Evolutionary conservation across 2,113 vertebrate genomes (phyloP), one percentile per base, ranked within the genome.

Genomic region (Lipotes vexillifer): DNA sequence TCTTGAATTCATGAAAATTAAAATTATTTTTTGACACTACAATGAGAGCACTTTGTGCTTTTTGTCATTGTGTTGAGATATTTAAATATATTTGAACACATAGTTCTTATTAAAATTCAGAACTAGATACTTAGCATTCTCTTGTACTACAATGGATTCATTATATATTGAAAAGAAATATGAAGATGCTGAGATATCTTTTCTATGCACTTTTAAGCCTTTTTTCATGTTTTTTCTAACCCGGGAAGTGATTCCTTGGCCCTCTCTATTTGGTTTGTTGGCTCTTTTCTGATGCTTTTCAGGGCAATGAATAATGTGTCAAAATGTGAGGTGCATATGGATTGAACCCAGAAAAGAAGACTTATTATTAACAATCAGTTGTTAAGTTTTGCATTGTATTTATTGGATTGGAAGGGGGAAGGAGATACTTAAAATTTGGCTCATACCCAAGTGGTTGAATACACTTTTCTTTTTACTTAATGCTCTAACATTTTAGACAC

Each of bases 21-120:
- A 85, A 97, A 88, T 66, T 94, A 92, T 96, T 97, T 96, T 92
- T 94, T 33, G 9, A 55, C 8, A 92, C 20, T 97, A 96, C 7
- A 71, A 20, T 71, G 31, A 96, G 63, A 55, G 25, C 33, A 5
- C 33, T 96, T 97, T 44, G 61, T 75, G 66, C 92, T 90, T 87
- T 77, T 1, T 0, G 66, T 46, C 38, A 96, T 82, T 93, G 31
- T 94, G 33, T 15, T 75, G 74, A 93, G 72, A 93, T 23, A 81
- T 96, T 98, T 97, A 90, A 97, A 31, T 0, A 0, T 68, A 31
- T 96, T 81, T 84, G 88, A 96, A 83, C 36, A 87, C 52, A 33
- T 10, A 93, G 3, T 21, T 88, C 88, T 97, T 96, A 94, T 93
- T 98, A 97, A 97, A 97, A 98, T 96, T 97, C 88, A 97, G 93